Base-by-base conservation (phyloP, 2,797 vertebrate genomes). In the Lindbergichthys nudifrons region DNA sequence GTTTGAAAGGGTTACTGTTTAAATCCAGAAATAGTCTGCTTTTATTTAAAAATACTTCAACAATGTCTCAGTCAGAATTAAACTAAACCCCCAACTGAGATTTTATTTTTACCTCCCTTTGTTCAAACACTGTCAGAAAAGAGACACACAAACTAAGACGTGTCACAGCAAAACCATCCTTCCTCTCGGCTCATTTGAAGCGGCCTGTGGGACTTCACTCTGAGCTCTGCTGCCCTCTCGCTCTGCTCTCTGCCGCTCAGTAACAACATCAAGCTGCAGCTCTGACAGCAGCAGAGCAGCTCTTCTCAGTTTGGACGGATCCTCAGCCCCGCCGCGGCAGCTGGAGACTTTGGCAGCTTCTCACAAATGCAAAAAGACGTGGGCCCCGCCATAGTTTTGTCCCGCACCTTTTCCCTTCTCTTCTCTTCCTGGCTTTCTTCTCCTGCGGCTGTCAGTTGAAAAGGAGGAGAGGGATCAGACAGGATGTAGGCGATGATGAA, bases 401-500 rank as follows among this genome's bases (percentile, higher is more conserved):
- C 83, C 77, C 36, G 11, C 79, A 86, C 87, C 90, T 90, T 86
- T 62, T 80, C 58, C 32, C 32, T 67, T 67, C 61, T 73, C 72
- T 79, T 80, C 82, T 84, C n/a, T n/a, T n/a, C 70, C 54, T 70
- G 42, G 56, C 92, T 88, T 88, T 88, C 86, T 90, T 90, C 77
- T 89, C 71, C 79, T 54, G 75, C 64, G 79, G 76, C 87, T 91
- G 83, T 80, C 81, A 89, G 81, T 88, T 87, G 80, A 80, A 86
- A 85, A 88, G 75, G 67, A 80, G 65, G 65, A 81, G 79, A 87
- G 67, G 76, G 83, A 88, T 89, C 88, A 89, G 90, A 89, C 85
- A 79, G 88, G 90, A 93, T 91, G 94, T 80, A 85, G 87, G 84
- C 84, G 80, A 88, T 80, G 90, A 86, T 72, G 83, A 81, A 59